Evolutionary conservation across 2,888 invertebrate genomes (phyloP).

Genomic region (Rugalucina vietnamica): DNA sequence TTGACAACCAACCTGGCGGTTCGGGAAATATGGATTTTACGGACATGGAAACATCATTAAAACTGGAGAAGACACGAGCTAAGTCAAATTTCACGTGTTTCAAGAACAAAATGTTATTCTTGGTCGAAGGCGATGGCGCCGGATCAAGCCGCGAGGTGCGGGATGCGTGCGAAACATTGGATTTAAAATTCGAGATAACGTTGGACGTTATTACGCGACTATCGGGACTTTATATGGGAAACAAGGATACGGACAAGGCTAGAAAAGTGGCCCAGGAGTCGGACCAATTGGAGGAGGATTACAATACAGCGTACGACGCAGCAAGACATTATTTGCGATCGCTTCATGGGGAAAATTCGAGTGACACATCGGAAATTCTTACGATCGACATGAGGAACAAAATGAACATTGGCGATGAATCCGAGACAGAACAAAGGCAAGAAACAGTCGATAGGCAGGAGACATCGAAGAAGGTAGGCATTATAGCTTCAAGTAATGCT

Average conservation of each 20-base stretch:
- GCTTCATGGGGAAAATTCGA: neutral
- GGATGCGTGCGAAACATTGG: neutral
- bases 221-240: neutral
- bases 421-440: neutral
- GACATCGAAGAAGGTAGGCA: constrained; percentile 1
- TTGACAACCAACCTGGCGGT: neutral
- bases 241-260: neutral
- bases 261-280: neutral
- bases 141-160: neutral
- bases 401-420: neutral
- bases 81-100: neutral
- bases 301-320: neutral
- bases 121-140: neutral
- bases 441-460: neutral
- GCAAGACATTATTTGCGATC: neutral
- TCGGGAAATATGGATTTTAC: neutral
- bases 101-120: neutral
- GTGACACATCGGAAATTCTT: no score
- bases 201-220: neutral
- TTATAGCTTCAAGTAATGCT: neutral
- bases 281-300: constrained; percentile 4
- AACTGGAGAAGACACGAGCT: neutral
- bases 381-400: neutral
- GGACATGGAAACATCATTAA: neutral
- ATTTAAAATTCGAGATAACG: neutral